These are phyloP conservation scores for Digitonthophagus gazella DNA, from an alignment of 2,888 invertebrate genomes.

Conservation along the genomic window DNA sequence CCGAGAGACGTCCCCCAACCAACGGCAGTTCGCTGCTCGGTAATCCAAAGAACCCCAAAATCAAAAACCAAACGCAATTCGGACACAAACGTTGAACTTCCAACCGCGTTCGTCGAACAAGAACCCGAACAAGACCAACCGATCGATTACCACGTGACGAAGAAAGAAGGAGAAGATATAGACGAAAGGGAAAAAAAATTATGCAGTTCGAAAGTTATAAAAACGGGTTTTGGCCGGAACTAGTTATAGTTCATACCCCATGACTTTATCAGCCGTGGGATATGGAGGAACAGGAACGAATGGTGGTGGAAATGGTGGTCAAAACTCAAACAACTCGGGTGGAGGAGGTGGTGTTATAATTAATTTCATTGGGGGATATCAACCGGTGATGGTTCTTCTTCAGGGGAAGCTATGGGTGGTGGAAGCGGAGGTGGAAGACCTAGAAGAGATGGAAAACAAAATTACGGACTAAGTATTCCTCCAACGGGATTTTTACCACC, in stretches of 20 bases:
- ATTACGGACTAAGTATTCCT: conserved; percentile 85
- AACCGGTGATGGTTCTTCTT: conserved; percentile 51
- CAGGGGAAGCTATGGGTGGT: conserved; percentile 57
- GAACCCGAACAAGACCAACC: conserved; percentile 83
- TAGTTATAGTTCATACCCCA: conserved; percentile 59
- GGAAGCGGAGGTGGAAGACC: conserved; percentile 69
- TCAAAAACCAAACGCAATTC: conserved; percentile 44
- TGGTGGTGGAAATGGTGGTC: conserved; percentile 52
- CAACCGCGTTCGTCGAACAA: conserved; percentile 38
- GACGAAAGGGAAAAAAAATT: conserved; percentile 68
- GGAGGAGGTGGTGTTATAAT: conserved; percentile 47
- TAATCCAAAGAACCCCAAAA: conserved; percentile 76
- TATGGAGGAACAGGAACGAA: conserved; percentile 66
- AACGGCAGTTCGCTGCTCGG: conserved; percentile 67
- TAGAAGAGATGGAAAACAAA: conserved; percentile 78
- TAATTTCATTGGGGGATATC: conserved; percentile 49
- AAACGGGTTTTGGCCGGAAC: conserved; percentile 61
- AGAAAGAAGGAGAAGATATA: conserved; percentile 68
- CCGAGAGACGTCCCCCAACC: conserved; percentile 45
- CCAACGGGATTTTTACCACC: conserved; percentile 86
- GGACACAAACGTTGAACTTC: conserved; percentile 42
- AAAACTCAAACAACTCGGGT: conserved; percentile 43
- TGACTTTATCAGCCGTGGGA: conserved; percentile 71
- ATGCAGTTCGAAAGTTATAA: conserved; percentile 65
- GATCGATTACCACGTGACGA: conserved; percentile 85